phyloP scores from a whole-genome alignment of 2,797 vertebrate genomes.

The Pachyuromys duprasi region DNA sequence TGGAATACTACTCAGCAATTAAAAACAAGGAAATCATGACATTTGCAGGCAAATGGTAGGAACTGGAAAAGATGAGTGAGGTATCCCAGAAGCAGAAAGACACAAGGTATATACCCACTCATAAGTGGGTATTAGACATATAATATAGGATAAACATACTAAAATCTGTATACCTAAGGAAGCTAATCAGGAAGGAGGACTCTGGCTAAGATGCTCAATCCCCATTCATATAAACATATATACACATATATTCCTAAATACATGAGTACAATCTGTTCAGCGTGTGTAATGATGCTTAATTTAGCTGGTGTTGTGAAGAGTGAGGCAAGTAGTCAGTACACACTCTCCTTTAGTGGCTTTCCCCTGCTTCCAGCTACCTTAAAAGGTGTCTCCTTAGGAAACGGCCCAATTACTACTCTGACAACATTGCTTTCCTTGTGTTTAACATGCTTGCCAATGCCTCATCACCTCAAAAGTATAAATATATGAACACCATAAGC shows the following conservation, averaged over 20 bases:
- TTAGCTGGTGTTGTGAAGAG: neutral
- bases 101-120: no score
- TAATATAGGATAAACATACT: no score
- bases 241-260: neutral
- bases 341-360: neutral
- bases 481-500: neutral
- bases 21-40: no score
- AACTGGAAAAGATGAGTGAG: no score
- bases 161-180: no score
- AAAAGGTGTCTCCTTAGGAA: neutral
- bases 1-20: no score
- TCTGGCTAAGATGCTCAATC: no score
- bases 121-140: no score
- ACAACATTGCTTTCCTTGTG: neutral
- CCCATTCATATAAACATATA: neutral
- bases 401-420: neutral
- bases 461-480: neutral
- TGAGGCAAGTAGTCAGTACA: neutral
- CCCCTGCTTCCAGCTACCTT: neutral
- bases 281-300: neutral
- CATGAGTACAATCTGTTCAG: neutral
- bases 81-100: no score
- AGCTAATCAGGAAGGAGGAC: no score
- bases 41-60: no score
- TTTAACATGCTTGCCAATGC: neutral